Evolutionary conservation across 2,888 invertebrate species (phyloP), one percentile per base, ranked within the genome.

Genomic region (Siphlonurus alternatus): DNA sequence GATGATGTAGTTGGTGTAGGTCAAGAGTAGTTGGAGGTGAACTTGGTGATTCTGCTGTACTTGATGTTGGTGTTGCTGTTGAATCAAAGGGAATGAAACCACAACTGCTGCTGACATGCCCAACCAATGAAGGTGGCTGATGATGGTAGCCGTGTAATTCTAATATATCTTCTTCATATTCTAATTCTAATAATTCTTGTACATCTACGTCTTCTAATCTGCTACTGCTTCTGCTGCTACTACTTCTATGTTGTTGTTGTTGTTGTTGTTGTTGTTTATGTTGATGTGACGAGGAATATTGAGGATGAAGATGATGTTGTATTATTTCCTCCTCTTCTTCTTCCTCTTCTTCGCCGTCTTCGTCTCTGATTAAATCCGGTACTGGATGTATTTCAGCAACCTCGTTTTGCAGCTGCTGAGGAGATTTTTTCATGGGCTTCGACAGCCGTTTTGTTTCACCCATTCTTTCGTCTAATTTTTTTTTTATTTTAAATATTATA

Each of bases 341-440:
- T 20, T 56, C 56, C 7, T 56, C 56, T 22, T 56, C 7, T 5
- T 56, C 56, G 56, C 22, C 22, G 56, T 22, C 20, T n/a, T 56
- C 56, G n/a, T 22, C 56, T 7, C n/a, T n/a, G 7, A 56, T 56
- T 22, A 56, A 22, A 20, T 56, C 56, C 15, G 56, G 56, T 22
- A 22, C 56, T 7, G 7, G 56, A n/a, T 56, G 56, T 56, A 56
- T 56, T 56, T 56, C 56, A 22, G 56, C 56, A 56, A 56, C 56
- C 20, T 56, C 56, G 60, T 38, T 53, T 53, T 60, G 60, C 61
- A 61, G 64, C 51, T 62, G 62, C 18, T 61, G 64, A 53, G 64
- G 53, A 60, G 64, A 64, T 60, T 60, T 64, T 64, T 60, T 64
- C 64, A 64, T 64, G 64, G 38, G 64, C 53, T 60, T 64, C 61